Conservation (phyloP, 2,888 invertebrate genomes). For the Trichogramma evanescens region DNA sequence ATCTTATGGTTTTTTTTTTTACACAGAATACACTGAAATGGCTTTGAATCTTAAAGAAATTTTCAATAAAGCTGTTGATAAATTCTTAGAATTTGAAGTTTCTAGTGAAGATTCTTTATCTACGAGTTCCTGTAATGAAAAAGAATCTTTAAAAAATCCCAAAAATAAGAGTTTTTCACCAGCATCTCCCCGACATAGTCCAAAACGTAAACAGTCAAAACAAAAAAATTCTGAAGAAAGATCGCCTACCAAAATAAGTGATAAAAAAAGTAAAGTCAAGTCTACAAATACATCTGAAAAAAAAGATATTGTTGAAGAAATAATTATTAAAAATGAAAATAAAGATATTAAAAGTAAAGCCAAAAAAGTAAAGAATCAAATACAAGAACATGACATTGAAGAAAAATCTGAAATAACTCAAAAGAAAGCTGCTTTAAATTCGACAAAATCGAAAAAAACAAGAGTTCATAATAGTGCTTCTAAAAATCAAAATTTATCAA, state of each 20-base stretch:
- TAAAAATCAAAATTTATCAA: constrained; percentile 39
- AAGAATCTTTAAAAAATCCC: constrained; percentile 21
- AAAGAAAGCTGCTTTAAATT: constrained; percentile 39
- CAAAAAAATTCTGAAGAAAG: constrained; percentile 41
- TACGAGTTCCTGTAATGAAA: constrained; percentile 27
- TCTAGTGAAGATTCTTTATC: constrained; percentile 59
- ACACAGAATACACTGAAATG: constrained; percentile 80
- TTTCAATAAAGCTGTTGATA: constrained; percentile 74
- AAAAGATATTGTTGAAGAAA: constrained; percentile 19
- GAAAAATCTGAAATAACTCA: constrained; percentile 34
- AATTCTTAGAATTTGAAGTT: constrained; percentile 73
- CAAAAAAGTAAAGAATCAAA: constrained; percentile 21
- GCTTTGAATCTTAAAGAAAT: constrained; percentile 74
- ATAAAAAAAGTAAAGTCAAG: constrained; percentile 34
- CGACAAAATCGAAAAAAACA: constrained; percentile 37
- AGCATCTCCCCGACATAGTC: constrained; percentile 29
- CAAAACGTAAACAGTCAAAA: constrained; percentile 46
- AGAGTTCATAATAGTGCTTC: constrained; percentile 28
- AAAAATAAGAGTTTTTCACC: constrained; percentile 28
- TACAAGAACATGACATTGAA: constrained; percentile 26
- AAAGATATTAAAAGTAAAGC: constrained; percentile 20
- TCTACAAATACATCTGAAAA: constrained; percentile 24
- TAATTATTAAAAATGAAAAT: constrained; percentile 24
- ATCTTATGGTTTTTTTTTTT: constrained; percentile 17
- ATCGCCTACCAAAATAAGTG: constrained; percentile 45